phyloP scores from a whole-genome alignment of 2,797 vertebrate species.

The Menidia menidia region DNA sequence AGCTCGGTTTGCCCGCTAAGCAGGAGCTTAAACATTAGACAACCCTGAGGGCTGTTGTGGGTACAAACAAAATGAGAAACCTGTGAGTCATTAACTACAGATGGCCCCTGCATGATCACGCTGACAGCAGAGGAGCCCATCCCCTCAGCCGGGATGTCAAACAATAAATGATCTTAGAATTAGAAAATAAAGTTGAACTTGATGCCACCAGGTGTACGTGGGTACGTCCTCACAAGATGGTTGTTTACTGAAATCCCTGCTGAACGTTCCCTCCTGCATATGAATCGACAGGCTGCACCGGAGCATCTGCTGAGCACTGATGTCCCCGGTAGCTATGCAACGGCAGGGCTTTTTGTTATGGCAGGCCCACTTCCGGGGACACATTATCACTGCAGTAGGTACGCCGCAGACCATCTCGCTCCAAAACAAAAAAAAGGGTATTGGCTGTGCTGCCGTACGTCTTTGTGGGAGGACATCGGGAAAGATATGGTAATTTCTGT shows the following conservation, averaged over 20 bases:
- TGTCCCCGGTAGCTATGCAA: slow-evolving; percentile 73
- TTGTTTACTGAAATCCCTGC: slow-evolving; percentile 56
- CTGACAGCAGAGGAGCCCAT: slow-evolving; percentile 34
- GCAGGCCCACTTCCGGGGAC: slow-evolving; percentile 76
- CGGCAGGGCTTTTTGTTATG: slow-evolving; percentile 70
- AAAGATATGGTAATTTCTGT: slow-evolving; percentile 56
- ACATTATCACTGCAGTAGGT: slow-evolving; percentile 68
- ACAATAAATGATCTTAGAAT: not conserved
- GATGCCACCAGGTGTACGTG: slow-evolving; percentile 28
- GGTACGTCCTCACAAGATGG: slow-evolving; percentile 39
- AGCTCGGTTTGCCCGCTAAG: slow-evolving; percentile 43
- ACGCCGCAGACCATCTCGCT: slow-evolving; percentile 58
- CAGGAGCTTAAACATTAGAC: slow-evolving; percentile 56
- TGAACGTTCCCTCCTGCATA: slow-evolving; percentile 54
- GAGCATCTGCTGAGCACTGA: slow-evolving; percentile 69
- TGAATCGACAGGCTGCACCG: slow-evolving; percentile 56
- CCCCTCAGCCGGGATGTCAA: slow-evolving; percentile 18
- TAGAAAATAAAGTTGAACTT: slow-evolving; percentile 32
- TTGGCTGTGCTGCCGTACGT: slow-evolving; percentile 43
- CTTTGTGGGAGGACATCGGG: slow-evolving; percentile 25
- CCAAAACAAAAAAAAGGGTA: slow-evolving; percentile 70
- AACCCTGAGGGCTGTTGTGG: slow-evolving; percentile 38
- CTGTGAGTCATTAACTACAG: slow-evolving; percentile 69
- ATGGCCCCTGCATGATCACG: slow-evolving; percentile 30
- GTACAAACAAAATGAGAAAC: slow-evolving; percentile 57